Evolutionary conservation across 2,888 invertebrate species (phyloP).

Genomic region (Ethmia dodecea): DNA sequence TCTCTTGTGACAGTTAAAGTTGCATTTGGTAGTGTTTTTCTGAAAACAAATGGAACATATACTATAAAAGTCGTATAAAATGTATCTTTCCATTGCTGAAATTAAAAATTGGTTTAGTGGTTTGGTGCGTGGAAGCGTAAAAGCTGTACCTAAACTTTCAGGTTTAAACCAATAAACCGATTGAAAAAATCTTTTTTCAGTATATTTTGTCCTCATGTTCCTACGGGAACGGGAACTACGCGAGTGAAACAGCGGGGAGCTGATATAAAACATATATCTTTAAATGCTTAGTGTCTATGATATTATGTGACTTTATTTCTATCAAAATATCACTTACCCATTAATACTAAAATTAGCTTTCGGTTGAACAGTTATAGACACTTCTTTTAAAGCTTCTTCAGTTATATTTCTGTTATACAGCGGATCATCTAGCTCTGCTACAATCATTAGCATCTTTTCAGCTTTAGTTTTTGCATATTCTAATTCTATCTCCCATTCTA

Average conservation of each 20-base stretch:
- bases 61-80: no score
- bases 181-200: no score
- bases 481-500: constrained; percentile 54
- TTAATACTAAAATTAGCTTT: constrained; percentile 39
- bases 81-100: no score
- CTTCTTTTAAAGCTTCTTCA: constrained; percentile 26
- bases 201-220: not conserved
- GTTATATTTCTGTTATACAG: constrained; percentile 41
- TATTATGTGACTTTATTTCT: not conserved
- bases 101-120: no score
- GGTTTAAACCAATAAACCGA: no score
- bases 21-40: constrained; percentile 46
- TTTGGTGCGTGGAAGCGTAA: no score
- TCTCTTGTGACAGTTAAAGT: constrained; percentile 50
- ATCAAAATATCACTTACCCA: constrained; percentile 34
- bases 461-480: constrained; percentile 40
- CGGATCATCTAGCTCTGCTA: constrained; percentile 40
- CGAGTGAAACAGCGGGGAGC: no score
- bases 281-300: not conserved
- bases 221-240: no score
- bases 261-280: not conserved
- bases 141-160: no score
- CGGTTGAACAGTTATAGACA: constrained; percentile 36
- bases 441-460: constrained; percentile 30
- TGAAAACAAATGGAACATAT: constrained; percentile 38